Evolutionary conservation across 2,888 invertebrate species (phyloP).

Genomic region (Autographa gamma): DNA sequence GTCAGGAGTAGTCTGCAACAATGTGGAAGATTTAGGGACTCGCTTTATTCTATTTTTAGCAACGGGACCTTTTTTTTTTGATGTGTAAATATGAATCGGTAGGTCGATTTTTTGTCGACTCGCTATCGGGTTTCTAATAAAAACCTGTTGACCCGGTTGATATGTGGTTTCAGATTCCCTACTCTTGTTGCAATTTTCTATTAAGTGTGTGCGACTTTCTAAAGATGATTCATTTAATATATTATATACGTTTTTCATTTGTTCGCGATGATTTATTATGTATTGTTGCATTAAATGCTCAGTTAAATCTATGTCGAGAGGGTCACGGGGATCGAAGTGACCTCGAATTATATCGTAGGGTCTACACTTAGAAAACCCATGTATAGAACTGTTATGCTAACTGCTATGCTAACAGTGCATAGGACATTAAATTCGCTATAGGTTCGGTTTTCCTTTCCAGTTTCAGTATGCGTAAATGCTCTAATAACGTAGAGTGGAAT

Average conservation of each 20-base stretch:
- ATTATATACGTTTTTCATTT: background rate
- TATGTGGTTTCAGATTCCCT: background rate
- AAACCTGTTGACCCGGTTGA: background rate
- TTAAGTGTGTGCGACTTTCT: background rate
- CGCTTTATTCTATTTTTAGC: too few relatives aligned
- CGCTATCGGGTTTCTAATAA: background rate
- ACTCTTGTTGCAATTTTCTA: background rate
- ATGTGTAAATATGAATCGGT: too few relatives aligned
- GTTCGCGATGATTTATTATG: background rate
- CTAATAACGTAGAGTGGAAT: background rate
- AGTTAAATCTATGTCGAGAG: background rate
- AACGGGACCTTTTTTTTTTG: too few relatives aligned
- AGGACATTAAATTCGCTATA: background rate
- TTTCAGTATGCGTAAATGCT: conserved; percentile 8
- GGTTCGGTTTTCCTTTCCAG: background rate
- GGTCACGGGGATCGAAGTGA: background rate
- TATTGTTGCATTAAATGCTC: background rate
- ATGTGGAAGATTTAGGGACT: too few relatives aligned
- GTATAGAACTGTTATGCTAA: conserved; percentile 1
- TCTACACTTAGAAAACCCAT: background rate
- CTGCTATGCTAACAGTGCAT: background rate
- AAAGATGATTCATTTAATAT: background rate
- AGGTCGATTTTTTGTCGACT: background rate
- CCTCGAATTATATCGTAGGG: background rate
- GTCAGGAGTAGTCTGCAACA: too few relatives aligned